Evolutionary conservation across 2,797 vertebrate species (phyloP).

Genomic region (Danionella dracula): DNA sequence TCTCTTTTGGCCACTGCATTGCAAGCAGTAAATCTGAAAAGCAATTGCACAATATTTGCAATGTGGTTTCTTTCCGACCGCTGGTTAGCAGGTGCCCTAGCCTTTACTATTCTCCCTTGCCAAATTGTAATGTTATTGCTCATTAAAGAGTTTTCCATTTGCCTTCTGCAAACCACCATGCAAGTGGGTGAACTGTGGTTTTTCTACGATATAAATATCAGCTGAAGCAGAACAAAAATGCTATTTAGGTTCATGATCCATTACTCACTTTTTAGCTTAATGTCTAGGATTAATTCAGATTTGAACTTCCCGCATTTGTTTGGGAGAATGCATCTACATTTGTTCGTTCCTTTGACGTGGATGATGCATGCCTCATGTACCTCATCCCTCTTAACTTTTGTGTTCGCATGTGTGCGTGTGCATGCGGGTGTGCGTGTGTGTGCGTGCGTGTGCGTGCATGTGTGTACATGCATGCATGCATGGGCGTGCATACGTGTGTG

Average conservation of each 20-base stretch:
- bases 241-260: not conserved
- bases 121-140: conserved; percentile 18
- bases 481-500: conserved; percentile 43
- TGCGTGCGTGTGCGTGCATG: conserved; percentile 31
- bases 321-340: not conserved
- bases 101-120: conserved; percentile 1
- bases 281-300: not conserved
- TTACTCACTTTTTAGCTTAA: not conserved
- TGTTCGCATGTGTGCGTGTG: conserved; percentile 3
- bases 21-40: too few relatives aligned
- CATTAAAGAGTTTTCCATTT: conserved; percentile 1
- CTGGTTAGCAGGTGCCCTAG: not conserved
- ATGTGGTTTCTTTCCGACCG: not conserved
- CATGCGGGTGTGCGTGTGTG: too few relatives aligned
- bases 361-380: conserved; percentile 19
- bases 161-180: not conserved
- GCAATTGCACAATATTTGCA: not conserved
- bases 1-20: too few relatives aligned
- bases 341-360: conserved; percentile 11
- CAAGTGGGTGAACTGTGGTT: conserved; percentile 2
- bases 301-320: not conserved
- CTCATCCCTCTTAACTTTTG: conserved; percentile 13
- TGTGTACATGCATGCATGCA: not conserved
- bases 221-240: not conserved
- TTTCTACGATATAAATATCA: conserved; percentile 5